A percentile compares a stretch with the other conserved stretches of the same genome.
Evolutionary conservation across 2,113 vertebrate genomes (phyloP).

Genomic region (Bubo blakistoni): DNA sequence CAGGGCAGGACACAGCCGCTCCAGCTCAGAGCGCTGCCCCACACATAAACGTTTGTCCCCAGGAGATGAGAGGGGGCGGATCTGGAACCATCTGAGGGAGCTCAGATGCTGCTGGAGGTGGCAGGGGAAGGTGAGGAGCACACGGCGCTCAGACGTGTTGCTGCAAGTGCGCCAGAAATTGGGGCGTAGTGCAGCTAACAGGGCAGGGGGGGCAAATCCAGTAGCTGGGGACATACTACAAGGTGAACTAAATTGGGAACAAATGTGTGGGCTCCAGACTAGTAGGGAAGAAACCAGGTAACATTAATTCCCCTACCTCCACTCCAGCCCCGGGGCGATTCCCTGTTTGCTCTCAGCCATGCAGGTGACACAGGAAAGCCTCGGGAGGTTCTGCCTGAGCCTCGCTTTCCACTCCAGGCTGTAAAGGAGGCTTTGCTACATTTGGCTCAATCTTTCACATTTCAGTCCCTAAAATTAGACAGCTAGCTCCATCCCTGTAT

Average conservation of each 20-base stretch:
- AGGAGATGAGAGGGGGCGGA: accelerated
- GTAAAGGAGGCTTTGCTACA: background rate
- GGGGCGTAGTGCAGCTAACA: accelerated
- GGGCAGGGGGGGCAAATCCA: background rate
- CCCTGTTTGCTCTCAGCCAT: background rate
- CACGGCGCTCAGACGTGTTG: accelerated
- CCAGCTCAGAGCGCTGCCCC: background rate
- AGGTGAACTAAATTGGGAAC: background rate
- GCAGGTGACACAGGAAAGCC: background rate
- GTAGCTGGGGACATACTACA: background rate
- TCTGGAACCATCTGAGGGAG: background rate
- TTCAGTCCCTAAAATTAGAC: background rate
- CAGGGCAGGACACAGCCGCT: background rate
- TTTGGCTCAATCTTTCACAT: background rate
- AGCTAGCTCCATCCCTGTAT: background rate
- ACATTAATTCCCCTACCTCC: background rate
- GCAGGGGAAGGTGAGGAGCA: background rate
- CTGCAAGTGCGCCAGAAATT: background rate
- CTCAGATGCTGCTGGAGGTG: background rate
- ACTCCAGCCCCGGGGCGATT: background rate
- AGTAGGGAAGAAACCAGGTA: background rate
- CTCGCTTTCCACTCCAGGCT: background rate
- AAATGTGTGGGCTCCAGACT: background rate
- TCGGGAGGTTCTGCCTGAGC: background rate
- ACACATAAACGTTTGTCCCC: accelerated